Base-by-base conservation (phyloP, 2,797 vertebrate species). In the Kryptopterus vitreolus region DNA sequence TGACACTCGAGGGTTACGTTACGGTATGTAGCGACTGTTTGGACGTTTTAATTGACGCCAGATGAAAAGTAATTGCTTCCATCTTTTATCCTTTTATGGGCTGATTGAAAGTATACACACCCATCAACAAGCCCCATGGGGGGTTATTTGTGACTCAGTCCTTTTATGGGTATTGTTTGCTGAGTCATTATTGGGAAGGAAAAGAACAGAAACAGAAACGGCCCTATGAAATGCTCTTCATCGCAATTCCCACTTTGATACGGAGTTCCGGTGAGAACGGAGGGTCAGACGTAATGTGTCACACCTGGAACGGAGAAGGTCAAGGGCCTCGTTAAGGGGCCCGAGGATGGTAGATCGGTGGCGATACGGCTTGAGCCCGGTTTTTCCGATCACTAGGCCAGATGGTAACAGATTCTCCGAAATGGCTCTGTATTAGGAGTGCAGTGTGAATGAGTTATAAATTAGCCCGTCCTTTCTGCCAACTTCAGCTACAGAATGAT, bases 21-120 rank as follows among this genome's bases (percentile, higher is more conserved):
- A 76, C 86, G 87, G 90, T 59, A 81, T 89, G 52, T 69, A 73
- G 58, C n/a, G 61, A 91, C 87, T 87, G 90, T 87, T 89, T 87
- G 87, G 87, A 89, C 89, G 90, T 89, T 88, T 88, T 91, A 91
- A 89, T 91, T 91, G 86, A 80, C 80, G 86, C 86, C 81, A 81
- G 87, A 74, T 82, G 85, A 85, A 88, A 85, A 86, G 86, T 88
- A 87, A 89, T 91, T 87, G 82, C 85, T 81, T 58, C 85, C 87
- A 78, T 86, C 87, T 61, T 84, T 79, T 85, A 78, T 82, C 85
- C 85, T 85, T 87, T 85, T 86, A 87, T 84, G 87, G 91, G 88
- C 55, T 55, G 80, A 88, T 82, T 85, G 72, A 81, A 85, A 85
- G 84, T 90, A 92, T 93, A 91, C 86, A 85, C 89, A 93, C 93